Evolutionary conservation across 2,113 vertebrate species (phyloP).

Genomic region (Miniopterus natalensis): DNA sequence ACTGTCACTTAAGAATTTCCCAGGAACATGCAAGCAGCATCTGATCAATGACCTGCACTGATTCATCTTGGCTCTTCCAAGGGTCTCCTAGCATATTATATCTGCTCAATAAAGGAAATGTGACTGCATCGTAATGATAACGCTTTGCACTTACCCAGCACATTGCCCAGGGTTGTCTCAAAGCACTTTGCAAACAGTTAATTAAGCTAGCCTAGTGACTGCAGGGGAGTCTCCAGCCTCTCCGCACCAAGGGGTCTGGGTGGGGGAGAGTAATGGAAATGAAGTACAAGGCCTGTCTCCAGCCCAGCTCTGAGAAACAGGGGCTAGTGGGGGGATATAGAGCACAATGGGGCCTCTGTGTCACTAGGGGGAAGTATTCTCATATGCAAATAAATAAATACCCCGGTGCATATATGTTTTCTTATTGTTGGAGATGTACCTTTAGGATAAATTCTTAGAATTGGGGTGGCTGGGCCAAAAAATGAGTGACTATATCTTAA

Average conservation of each 20-base stretch:
- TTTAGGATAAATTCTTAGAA: neutral
- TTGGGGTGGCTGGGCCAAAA: too few species aligned
- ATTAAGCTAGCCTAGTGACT: constrained; percentile 72
- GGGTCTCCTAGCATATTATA: constrained; percentile 46
- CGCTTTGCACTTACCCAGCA: constrained; percentile 56
- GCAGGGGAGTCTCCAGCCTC: constrained; percentile 35
- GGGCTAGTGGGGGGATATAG: rapidly evolving
- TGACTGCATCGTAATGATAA: constrained; percentile 65
- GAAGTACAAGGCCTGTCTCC: neutral
- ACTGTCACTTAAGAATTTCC: constrained; percentile 56
- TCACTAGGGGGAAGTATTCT: neutral
- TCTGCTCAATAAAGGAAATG: constrained; percentile 65
- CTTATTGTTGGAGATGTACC: rapidly evolving
- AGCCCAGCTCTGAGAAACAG: neutral
- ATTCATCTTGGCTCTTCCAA: constrained; percentile 70
- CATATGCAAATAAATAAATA: neutral
- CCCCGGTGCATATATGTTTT: rapidly evolving
- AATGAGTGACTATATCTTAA: neutral
- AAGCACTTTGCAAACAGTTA: constrained; percentile 77
- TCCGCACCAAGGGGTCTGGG: neutral
- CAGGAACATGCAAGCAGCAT: neutral
- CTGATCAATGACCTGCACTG: constrained; percentile 65
- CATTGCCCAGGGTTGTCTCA: constrained; percentile 66
- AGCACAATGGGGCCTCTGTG: rapidly evolving
- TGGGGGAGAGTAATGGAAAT: neutral